Base-by-base conservation (phyloP, 1,140 invertebrate genomes). In the Lepidurus apus region DNA sequence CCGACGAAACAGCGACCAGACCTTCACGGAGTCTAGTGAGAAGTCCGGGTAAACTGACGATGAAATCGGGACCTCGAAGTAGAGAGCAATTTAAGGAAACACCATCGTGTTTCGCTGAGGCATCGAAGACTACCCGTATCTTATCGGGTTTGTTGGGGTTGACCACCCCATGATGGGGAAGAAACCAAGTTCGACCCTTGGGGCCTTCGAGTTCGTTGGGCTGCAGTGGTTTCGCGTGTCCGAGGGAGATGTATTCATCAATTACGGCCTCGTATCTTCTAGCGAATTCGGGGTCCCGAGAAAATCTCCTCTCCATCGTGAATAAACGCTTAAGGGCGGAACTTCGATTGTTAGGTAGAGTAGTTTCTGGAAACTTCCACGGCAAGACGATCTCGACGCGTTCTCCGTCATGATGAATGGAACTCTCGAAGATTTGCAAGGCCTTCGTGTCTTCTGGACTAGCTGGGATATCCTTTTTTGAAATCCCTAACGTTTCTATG, bases 281-380 rank as follows among this genome's bases (percentile, higher is more conserved):
- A 1, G 73, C 73, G 73, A 26, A 74, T 24, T 74, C 73, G 73
- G 34, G 34, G 73, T 74, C 73, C 34, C 73, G 21, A 24, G 21
- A 1, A 21, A 74, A 74, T 74, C 34, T 74, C 21, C 73, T 74
- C 73, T 74, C 21, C 2, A 74, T 26, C 73, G 34, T 21, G 73
- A 24, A 42, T 24, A 26, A 74, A 26, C 34, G 73, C 21, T 42
- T 24, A 9, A 74, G 73, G 9, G 73, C 73, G 21, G 73, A 74
- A 42, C n/a, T 74, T 74, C 73, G 73, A 74, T 74, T 74, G 73
- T 74, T 21, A 42, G 73, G 73, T 74, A 74, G 21, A 74, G 73
- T 74, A n/a, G n/a, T n/a, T n/a, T n/a, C n/a, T n/a, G n/a, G n/a
- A n/a, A n/a, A n/a, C n/a, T n/a, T n/a, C n/a, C 73, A 74, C 1